A percentile compares a stretch with the other conserved stretches of the same genome.
Conservation (phyloP, 1,140 invertebrate genomes). For the Zaprionus kolodkinae region DNA sequence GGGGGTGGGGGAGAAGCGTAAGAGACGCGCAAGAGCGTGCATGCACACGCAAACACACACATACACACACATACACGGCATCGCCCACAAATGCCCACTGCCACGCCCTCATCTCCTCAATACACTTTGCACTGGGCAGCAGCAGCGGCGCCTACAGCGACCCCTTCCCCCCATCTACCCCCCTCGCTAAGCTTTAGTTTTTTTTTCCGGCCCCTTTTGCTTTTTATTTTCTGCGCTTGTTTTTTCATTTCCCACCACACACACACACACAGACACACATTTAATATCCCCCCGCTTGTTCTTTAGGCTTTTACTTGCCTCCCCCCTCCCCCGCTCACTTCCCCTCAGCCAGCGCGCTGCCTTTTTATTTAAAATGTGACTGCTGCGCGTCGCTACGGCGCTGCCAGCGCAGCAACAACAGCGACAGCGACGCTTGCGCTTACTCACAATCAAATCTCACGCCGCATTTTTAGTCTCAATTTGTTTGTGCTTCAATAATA, state of each 20-base stretch:
- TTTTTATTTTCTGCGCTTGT: constrained; percentile 31
- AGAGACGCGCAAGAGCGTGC: constrained; percentile 9
- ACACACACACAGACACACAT: constrained; percentile 25
- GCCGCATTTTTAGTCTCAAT: constrained; percentile 83
- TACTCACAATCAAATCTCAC: constrained; percentile 84
- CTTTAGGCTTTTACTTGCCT: constrained; percentile 49
- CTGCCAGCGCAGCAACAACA: constrained; percentile 19
- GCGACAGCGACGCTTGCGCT: constrained; percentile 64
- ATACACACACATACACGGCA: not conserved
- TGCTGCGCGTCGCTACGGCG: constrained; percentile 21
- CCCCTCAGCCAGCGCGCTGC: constrained; percentile 13
- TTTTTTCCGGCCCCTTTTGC: constrained; percentile 26
- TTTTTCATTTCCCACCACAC: constrained; percentile 45
- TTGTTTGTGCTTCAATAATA: constrained; percentile 79
- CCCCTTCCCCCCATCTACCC: constrained; percentile 10
- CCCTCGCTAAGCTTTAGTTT: constrained; percentile 42
- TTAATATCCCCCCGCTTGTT: constrained; percentile 36
- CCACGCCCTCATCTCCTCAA: constrained; percentile 23
- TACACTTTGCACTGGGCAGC: constrained; percentile 42
- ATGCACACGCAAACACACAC: constrained; percentile 17
- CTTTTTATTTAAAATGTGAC: constrained; percentile 47
- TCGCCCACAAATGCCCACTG: constrained; percentile 23
- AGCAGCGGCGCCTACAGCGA: constrained; percentile 22
- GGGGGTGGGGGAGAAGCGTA: no score
- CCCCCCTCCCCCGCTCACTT: not conserved